Base-by-base conservation (phyloP, 2,888 invertebrate genomes). In the Cantharis nigra region DNA sequence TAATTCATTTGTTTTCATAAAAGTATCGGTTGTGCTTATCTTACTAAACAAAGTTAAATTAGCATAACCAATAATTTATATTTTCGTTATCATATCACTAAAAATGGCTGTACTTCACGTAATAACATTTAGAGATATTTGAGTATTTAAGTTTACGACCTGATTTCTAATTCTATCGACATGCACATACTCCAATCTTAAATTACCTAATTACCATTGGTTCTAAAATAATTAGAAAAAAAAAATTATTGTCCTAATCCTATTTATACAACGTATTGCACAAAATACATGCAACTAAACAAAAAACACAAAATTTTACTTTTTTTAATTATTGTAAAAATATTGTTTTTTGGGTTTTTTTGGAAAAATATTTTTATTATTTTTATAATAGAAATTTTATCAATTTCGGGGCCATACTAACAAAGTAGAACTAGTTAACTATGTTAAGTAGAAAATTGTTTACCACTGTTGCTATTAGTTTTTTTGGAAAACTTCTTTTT, bases 31-130 rank as follows among this genome's bases (percentile, higher is more conserved):
- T n/a, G 49, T n/a, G n/a, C 49, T 49, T 49, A 49, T 49, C 49
- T 49, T 49, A 49, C 26, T 67, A 67, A 67, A 20, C 26, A 23
- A 67, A 23, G 26, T 23, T 67, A 23, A 16, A 67, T 67, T 23
- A 67, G 20, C 65, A 67, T 67, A 67, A 67, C 65, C 65, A 67
- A 67, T 67, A 67, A 67, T 67, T 49, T 67, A 67, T 67, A 67
- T 23, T 67, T 67, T 67, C 18, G 65, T 67, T 67, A 67, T 67
- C 65, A 16, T 67, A 67, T 67, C 23, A 67, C 64, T 64, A 64
- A 13, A 49, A 67, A 67, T 67, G 65, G 65, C 65, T 67, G 65
- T 67, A 67, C 65, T 64, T 49, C 20, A 67, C 26, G 26, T 67
- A 67, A 67, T 67, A 23, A 67, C 65, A 67, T 67, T 67, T 67